Base-by-base conservation (phyloP, 2,797 vertebrate species). In the Corythornis leucogaster region DNA sequence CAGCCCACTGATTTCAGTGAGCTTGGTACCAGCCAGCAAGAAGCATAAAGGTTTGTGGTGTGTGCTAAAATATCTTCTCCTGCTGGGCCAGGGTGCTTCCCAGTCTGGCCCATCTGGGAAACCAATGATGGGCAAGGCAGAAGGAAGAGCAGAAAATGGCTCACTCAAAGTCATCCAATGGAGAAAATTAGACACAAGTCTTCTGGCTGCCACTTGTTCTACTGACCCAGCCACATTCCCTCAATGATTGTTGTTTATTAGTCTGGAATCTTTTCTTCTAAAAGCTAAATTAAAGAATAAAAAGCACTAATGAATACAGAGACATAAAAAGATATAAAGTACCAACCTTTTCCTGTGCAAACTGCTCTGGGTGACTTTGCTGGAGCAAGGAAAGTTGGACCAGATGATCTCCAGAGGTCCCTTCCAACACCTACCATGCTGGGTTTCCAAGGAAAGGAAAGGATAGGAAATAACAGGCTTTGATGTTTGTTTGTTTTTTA, bases 161-260 rank as follows among this genome's bases (percentile, higher is more conserved):
- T 87, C 0, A 0, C 21, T 30, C 13, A 9, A 5, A 53, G 63
- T 16, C 11, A 11, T 6, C 12, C 6, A 3, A 8, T 5, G 40
- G 53, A 22, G n/a, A 80, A 46, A n/a, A 6, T 1, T 28, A 25
- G 8, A 69, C 13, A 6, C 33, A 16, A 1, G 26, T 11, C 13
- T 54, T 45, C 18, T 19, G 24, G 4, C 6, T 54, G 38, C 6
- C 25, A 4, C 15, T 43, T n/a, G 8, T 58, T 31, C 11, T 46
- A 12, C 17, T 57, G 50, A 28, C 8, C 19, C 42, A 35, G 16
- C 25, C 45, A 16, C 8, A 5, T 11, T n/a, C 9, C 14, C 12
- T 12, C 5, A 4, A 8, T n/a, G 12, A 12, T 1, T 1, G 2
- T 11, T 9, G 19, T 11, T 51, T 43, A 18, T 30, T 15, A 48